phyloP scores from a whole-genome alignment of 2,888 invertebrate genomes.

The Rhingia campestris region DNA sequence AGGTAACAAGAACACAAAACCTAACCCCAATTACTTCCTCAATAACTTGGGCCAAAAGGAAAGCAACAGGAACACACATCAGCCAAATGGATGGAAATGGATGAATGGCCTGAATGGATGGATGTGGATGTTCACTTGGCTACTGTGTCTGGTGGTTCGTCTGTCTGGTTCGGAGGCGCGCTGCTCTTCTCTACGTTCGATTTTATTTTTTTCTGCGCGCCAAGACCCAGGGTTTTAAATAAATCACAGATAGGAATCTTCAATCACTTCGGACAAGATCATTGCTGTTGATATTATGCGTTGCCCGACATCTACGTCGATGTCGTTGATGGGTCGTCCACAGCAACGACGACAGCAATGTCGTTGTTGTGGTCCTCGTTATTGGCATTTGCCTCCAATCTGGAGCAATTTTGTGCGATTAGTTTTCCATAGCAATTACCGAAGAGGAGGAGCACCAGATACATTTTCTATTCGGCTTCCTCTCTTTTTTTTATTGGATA shows the following conservation, averaged over 20 bases:
- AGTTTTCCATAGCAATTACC: slow-evolving; percentile 74
- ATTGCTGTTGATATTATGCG: slow-evolving; percentile 73
- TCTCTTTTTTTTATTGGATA: slow-evolving; percentile 23
- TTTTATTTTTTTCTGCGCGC: slow-evolving; percentile 15
- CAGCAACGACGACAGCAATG: slow-evolving; percentile 14
- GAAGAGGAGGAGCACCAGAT: slow-evolving; percentile 21
- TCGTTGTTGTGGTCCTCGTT: slow-evolving; percentile 42
- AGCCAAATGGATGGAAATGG: slow-evolving; percentile 25
- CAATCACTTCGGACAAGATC: slow-evolving; percentile 75
- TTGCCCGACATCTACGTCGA: slow-evolving; percentile 62
- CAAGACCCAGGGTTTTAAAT: slow-evolving; percentile 54
- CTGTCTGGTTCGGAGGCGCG: slow-evolving; percentile 25
- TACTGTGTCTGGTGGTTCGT: slow-evolving; percentile 32
- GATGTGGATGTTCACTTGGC: slow-evolving; percentile 40
- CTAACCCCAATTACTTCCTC: slow-evolving; percentile 74
- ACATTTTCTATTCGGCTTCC: neutral
- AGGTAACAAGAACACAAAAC: slow-evolving; percentile 68
- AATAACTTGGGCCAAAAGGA: slow-evolving; percentile 70
- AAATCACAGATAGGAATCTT: slow-evolving; percentile 74
- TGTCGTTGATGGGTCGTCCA: slow-evolving; percentile 62
- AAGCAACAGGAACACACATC: slow-evolving; percentile 38
- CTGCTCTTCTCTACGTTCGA: slow-evolving; percentile 15
- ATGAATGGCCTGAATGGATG: slow-evolving; percentile 42
- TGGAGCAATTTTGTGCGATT: slow-evolving; percentile 74
- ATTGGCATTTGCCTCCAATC: slow-evolving; percentile 72